Evolutionary conservation across 2,888 invertebrate genomes (phyloP).

Genomic region (Troides oblongomaculatus): DNA sequence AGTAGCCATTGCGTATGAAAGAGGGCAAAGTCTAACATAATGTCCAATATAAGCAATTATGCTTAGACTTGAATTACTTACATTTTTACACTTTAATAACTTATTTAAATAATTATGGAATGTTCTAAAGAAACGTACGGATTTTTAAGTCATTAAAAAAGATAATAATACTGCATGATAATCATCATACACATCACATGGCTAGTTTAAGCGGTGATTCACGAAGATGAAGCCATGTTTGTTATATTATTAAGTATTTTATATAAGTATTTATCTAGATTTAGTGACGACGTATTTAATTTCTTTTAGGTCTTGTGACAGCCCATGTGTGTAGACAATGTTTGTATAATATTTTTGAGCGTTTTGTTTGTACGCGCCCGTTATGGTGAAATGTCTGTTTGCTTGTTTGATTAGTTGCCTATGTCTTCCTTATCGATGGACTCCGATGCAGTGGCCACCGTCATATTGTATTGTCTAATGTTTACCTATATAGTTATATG

Average conservation of each 20-base stretch:
- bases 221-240: neutral
- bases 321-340: neutral
- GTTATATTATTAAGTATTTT: neutral
- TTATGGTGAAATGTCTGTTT: slow-evolving; percentile 14
- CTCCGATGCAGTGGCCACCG: slow-evolving; percentile 1
- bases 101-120: too few relatives aligned
- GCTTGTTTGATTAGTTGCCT: slow-evolving; percentile 4
- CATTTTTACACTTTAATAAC: too few relatives aligned
- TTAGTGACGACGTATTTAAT: neutral
- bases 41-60: too few relatives aligned
- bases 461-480: slow-evolving; percentile 4
- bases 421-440: slow-evolving; percentile 11
- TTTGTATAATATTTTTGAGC: slow-evolving; percentile 6
- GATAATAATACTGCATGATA: neutral
- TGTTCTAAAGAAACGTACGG: too few relatives aligned
- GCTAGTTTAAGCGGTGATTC: neutral
- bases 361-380: slow-evolving; percentile 8
- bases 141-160: too few relatives aligned
- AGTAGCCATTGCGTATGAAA: too few relatives aligned
- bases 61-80: too few relatives aligned
- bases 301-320: neutral
- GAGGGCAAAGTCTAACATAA: too few relatives aligned
- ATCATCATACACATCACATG: neutral
- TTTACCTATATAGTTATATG: slow-evolving; percentile 4
- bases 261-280: neutral